Conservation (phyloP, 2,113 vertebrate genomes). For the Siniperca knerii region DNA sequence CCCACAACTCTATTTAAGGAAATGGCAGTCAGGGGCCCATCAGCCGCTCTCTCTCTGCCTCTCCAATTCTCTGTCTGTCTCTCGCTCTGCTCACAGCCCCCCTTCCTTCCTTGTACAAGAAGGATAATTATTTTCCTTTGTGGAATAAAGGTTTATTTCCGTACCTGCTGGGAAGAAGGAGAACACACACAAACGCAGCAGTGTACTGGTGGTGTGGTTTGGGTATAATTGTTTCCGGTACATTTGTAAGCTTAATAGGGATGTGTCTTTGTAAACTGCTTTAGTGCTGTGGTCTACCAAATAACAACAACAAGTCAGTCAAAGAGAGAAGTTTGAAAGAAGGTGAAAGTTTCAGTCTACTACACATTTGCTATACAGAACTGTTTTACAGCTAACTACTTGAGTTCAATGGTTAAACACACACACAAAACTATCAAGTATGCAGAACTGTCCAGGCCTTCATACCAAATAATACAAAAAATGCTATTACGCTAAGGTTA, state of each 20-base stretch:
- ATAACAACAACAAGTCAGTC: conserved; percentile 1
- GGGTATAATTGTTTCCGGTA: conserved; percentile 41
- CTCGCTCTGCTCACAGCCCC: conserved; percentile 25
- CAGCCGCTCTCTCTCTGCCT: conserved; percentile 40
- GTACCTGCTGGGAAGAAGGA: conserved; percentile 60
- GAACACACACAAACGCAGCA: background rate
- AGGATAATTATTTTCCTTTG: conserved; percentile 75
- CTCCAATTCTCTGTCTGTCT: conserved; percentile 48
- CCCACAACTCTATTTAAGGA: conserved; percentile 84
- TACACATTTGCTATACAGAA: background rate
- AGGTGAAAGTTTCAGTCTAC: background rate
- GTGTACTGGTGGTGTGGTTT: conserved; percentile 14
- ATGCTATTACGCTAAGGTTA: background rate
- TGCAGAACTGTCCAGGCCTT: background rate
- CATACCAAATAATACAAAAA: background rate
- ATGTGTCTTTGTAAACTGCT: conserved; percentile 32
- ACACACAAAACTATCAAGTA: background rate
- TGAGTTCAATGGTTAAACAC: background rate
- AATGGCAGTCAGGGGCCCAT: conserved; percentile 75
- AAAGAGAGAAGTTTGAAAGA: background rate
- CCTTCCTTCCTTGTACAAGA: conserved; percentile 57
- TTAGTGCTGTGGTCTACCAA: conserved; percentile 22
- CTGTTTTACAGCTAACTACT: background rate
- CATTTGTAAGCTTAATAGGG: conserved; percentile 27
- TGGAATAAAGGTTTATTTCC: conserved; percentile 67